Percentiles rank a stretch among this genome's conserved stretches.
Evolutionary conservation across 2,797 vertebrate species (phyloP).

Genomic region (Acomys russatus): DNA sequence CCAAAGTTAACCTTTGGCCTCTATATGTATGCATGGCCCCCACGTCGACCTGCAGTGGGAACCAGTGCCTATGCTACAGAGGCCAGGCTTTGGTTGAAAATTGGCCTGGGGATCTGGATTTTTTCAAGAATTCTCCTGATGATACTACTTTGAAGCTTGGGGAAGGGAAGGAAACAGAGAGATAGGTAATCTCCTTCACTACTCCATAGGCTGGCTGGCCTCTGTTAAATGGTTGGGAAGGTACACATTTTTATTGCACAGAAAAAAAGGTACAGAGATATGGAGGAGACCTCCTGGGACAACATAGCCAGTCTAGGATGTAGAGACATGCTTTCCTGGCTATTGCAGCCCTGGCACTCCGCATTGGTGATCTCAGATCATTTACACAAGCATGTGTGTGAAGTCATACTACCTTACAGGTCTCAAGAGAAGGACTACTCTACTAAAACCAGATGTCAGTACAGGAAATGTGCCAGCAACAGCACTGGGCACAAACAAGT

Average conservation of each 20-base stretch:
- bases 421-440: not conserved
- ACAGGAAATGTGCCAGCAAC: not conserved
- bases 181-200: not conserved
- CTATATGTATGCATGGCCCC: not conserved
- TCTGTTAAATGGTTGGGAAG: not conserved
- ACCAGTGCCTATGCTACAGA: not conserved
- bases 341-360: too few relatives aligned
- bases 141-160: not conserved
- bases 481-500: not conserved
- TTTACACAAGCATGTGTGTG: accelerated
- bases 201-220: too few relatives aligned
- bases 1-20: not conserved
- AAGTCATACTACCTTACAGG: not conserved
- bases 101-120: not conserved
- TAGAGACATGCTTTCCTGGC: not conserved
- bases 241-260: not conserved
- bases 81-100: not conserved
- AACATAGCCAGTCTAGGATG: not conserved
- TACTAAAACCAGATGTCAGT: not conserved
- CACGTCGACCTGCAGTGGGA: not conserved
- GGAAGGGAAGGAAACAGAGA: not conserved
- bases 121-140: not conserved
- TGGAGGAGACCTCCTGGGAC: not conserved
- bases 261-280: not conserved
- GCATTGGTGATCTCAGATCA: not conserved